These are phyloP conservation scores for Porites lobata DNA, from an alignment of 92 coral and sea anemone genomes.

Conservation along the genomic window DNA sequence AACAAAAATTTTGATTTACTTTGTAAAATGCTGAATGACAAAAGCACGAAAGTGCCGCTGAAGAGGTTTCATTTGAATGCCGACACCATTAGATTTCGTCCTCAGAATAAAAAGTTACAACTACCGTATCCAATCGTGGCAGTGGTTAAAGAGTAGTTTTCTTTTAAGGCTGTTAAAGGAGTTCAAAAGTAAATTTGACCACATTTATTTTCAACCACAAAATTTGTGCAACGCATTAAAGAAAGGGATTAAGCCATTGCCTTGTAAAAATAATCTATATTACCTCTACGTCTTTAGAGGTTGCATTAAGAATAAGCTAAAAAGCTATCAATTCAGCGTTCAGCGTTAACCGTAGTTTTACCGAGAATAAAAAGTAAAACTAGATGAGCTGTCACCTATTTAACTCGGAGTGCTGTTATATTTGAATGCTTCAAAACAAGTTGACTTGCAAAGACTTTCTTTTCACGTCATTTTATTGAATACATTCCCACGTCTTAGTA, in stretches of 20 bases:
- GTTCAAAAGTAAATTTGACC: too few species aligned
- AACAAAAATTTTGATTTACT: too few species aligned
- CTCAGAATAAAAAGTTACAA: not conserved
- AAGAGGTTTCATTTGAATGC: not conserved
- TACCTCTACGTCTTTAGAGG: not conserved
- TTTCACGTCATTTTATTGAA: not conserved
- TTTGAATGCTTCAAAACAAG: constrained; percentile 8
- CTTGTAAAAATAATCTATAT: too few species aligned
- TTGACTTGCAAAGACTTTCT: constrained; percentile 8
- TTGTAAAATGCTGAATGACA: too few species aligned
- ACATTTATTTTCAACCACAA: too few species aligned
- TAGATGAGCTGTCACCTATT: not conserved
- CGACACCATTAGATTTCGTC: not conserved
- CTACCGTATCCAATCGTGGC: too few species aligned
- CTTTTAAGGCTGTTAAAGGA: too few species aligned
- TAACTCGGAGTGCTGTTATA: not conserved
- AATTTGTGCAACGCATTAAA: too few species aligned
- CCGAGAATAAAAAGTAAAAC: not conserved
- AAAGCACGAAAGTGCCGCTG: too few species aligned
- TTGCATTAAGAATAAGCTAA: not conserved
- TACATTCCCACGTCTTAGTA: constrained; percentile 15
- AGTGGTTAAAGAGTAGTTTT: too few species aligned
- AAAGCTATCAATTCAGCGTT: not conserved
- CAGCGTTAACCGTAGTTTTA: not conserved
- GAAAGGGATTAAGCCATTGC: too few species aligned